phyloP scores from a whole-genome alignment of 1,140 invertebrate species.

The Diachasmimorpha longicaudata region DNA sequence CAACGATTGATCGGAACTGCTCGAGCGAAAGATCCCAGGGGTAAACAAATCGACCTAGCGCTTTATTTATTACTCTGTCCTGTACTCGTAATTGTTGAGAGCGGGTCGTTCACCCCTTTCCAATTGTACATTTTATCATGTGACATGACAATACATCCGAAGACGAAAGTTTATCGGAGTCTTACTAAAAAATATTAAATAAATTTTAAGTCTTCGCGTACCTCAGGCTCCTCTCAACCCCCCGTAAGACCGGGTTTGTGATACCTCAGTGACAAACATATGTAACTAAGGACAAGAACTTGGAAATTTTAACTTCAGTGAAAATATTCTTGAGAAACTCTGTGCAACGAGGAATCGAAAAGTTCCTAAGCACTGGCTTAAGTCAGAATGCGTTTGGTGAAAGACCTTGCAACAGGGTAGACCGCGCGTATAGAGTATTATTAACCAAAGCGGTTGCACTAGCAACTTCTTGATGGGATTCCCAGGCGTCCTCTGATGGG shows the following conservation, averaged over 20 bases:
- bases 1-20: conserved; percentile 24
- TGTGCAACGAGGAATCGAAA: neutral
- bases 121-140: too few relatives aligned
- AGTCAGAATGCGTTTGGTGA: neutral
- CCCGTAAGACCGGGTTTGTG: too few relatives aligned
- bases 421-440: conserved; percentile 35
- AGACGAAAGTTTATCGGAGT: too few relatives aligned
- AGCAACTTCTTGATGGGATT: conserved; percentile 44
- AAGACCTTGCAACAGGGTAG: neutral
- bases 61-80: conserved; percentile 16
- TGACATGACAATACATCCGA: too few relatives aligned
- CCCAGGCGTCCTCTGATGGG: conserved; percentile 11
- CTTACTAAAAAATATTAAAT: too few relatives aligned
- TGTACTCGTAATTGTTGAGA: neutral
- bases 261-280: too few relatives aligned
- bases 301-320: neutral
- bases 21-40: conserved; percentile 12
- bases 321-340: neutral
- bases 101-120: neutral
- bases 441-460: conserved; percentile 41
- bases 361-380: neutral
- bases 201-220: too few relatives aligned
- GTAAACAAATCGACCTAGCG: conserved; percentile 23
- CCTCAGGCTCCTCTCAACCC: too few relatives aligned
- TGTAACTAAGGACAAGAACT: too few relatives aligned